Evolutionary conservation across 2,797 vertebrate genomes (phyloP), one percentile per base, ranked within the genome.

Genomic region (Salarias fasciatus): DNA sequence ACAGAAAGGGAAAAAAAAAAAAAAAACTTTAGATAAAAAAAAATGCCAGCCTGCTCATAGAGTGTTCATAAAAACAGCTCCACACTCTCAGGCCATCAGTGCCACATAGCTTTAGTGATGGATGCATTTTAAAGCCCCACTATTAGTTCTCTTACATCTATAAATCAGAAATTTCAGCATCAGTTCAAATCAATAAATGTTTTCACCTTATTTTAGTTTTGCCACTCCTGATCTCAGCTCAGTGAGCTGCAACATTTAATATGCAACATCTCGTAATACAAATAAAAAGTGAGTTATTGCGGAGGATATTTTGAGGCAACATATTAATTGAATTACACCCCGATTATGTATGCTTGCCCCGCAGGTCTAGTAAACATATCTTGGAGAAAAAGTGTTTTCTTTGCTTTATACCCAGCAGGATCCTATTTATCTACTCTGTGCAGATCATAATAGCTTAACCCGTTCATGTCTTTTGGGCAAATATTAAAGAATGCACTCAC

Each of bases 1-100:
- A 24, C 18, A 24, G 24, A 24, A 24, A n/a, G n/a, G n/a, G n/a
- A n/a, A 24, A 24, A 24, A 24, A 24, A 24, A 3, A 24, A 91
- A 92, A 35, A 35, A 35, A 35, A n/a, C n/a, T n/a, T n/a, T n/a
- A n/a, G n/a, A 35, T 24, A 24, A 35, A 35, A 35, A 2, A 38
- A 11, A 86, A 68, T 36, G 36, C 55, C 89, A 88, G 84, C 84
- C 77, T 72, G 81, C 86, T 80, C 81, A 90, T 91, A 88, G 93
- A 68, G 54, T 80, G 56, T 86, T 86, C 79, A 84, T 90, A 86
- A 92, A 90, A 73, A 75, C 61, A 35, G 79, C 72, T 69, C 89
- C 82, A 67, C 69, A 82, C 77, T 89, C 85, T 85, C 68, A 62
- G 72, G 60, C 87, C 83, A 69, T 92, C 87, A 89, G 80, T 76